Evolutionary conservation across 1,140 invertebrate species (phyloP), one percentile per base, ranked within the genome.

Genomic region (Thaumetopoea pityocampa): DNA sequence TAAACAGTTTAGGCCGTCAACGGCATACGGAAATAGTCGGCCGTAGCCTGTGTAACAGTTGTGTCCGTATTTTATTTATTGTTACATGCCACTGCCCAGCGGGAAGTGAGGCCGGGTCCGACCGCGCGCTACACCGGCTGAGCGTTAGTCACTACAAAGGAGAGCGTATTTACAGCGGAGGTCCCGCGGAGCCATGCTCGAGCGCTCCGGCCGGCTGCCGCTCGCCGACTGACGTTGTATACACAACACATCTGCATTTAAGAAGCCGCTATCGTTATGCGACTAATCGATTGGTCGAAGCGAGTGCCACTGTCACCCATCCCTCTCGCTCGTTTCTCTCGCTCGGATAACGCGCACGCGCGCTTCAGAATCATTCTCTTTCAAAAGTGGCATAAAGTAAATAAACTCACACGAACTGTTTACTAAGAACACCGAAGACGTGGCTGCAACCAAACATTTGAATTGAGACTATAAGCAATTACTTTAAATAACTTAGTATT

Each of bases 261-360:
- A 84, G 73, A 84, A 81, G 76, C 63, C 73, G 80, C 72, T 81
- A 78, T 81, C 74, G 80, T 80, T 81, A 81, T 84, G 77, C 77
- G 80, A 84, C 80, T 84, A 84, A 84, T 84, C 80, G 80, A 84
- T 84, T 81, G 77, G 80, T 81, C 65, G 67, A 67, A 84, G 71
- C 69, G 73, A 77, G 67, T 67, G 57, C 37, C 51, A 74, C 69
- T 81, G 66, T 73, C 73, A 59, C 50, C 67, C 44, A 35, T 80
- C 77, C 48, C 61, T 37, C 53, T 84, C 61, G 33, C 33, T 37
- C 28, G 52, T 45, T 59, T 70, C 64, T 77, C 76, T 54, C 65
- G 65, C 68, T 63, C 47, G 12, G 23, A 29, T 45, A 28, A 61
- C 64, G 59, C 76, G 77, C 80, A 80, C 17, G 80, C 80, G 77